Base-by-base conservation (phyloP, 2,113 vertebrate species). In the Tetrao urogallus region DNA sequence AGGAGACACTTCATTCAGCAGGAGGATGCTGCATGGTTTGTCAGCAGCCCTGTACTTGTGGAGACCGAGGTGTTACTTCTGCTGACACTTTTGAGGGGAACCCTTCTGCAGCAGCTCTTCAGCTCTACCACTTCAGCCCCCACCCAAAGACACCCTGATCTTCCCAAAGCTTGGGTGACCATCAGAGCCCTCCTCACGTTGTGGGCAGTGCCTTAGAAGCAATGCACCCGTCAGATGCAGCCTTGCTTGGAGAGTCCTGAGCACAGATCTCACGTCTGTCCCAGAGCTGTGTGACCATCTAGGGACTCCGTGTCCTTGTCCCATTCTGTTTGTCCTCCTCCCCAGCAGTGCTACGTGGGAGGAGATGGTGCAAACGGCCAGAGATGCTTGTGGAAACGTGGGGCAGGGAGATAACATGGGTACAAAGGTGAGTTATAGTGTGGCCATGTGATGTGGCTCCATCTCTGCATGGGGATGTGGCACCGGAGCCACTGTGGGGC, bases 261-360 rank as follows among this genome's bases (percentile, higher is more conserved):
- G 34, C 34, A 8, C 0, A 0, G 42, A 52, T 7, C 21, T 74
- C 13, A 2, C 1, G 0, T 8, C 45, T 27, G 18, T 15, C 69
- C 71, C 0, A 1, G 27, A 18, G 34, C 18, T 83, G 30, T 14
- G 27, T 57, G 34, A 12, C 38, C 45, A 7, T 27, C 50, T 60
- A 64, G 48, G 36, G 63, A 54, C n/a, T 76, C 45, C 38, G 21
- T 8, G 34, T 54, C 45, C 67, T 58, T 10, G 1, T 54, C 36
- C 60, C 65, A 24, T 38, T 12, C 13, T 21, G 8, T 54, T 75
- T 42, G 17, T 13, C 10, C 30, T 90, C 32, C 50, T 71, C 50
- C 27, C 22, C 18, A 3, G 3, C 24, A 20, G 42, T 86, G 74
- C 76, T 54, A 1, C 1, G 0, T 6, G 56, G 76, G 27, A 87